A percentile compares a stretch with the other conserved stretches of the same genome.
phyloP scores from a whole-genome alignment of 2,797 vertebrate genomes.

The Sebastes taczanowskii region DNA sequence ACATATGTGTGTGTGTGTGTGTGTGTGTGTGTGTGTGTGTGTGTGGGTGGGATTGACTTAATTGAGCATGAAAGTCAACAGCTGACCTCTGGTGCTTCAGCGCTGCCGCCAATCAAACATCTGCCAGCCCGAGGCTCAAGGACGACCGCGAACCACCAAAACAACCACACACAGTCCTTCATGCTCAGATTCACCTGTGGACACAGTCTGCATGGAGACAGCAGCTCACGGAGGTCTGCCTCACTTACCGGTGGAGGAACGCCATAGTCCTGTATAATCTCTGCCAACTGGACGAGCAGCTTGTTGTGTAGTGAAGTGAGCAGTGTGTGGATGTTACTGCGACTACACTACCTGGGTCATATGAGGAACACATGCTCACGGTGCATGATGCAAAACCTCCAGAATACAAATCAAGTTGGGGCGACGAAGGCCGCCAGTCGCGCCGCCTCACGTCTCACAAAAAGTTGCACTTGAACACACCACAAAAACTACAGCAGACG shows the following conservation, averaged over 20 bases:
- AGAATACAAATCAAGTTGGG: not conserved
- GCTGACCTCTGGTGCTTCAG: constrained; percentile 57
- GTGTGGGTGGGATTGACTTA: constrained; percentile 14
- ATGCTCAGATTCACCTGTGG: constrained; percentile 21
- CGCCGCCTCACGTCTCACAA: too few species aligned
- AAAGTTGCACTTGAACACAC: too few species aligned
- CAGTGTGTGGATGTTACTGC: not conserved
- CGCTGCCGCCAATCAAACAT: constrained; percentile 55
- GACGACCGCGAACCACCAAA: not conserved
- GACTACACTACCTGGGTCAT: not conserved
- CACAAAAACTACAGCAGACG: too few species aligned
- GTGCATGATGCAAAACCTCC: not conserved
- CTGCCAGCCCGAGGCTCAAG: constrained; percentile 40
- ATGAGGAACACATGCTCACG: not conserved
- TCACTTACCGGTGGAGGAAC: not conserved
- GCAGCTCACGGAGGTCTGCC: not conserved
- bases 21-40: not conserved
- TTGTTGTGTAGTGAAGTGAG: too few species aligned
- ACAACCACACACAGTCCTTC: not conserved
- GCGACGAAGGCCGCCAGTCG: too few species aligned
- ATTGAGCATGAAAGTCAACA: constrained; percentile 63
- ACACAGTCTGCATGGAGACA: not conserved
- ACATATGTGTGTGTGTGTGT: not conserved
- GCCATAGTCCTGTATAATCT: not conserved
- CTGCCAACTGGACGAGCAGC: too few species aligned